A percentile compares a stretch with the other conserved stretches of the same genome.
These are phyloP conservation scores for Ophion slaviceki DNA, from an alignment of 2,888 invertebrate species.

Conservation along the genomic window DNA sequence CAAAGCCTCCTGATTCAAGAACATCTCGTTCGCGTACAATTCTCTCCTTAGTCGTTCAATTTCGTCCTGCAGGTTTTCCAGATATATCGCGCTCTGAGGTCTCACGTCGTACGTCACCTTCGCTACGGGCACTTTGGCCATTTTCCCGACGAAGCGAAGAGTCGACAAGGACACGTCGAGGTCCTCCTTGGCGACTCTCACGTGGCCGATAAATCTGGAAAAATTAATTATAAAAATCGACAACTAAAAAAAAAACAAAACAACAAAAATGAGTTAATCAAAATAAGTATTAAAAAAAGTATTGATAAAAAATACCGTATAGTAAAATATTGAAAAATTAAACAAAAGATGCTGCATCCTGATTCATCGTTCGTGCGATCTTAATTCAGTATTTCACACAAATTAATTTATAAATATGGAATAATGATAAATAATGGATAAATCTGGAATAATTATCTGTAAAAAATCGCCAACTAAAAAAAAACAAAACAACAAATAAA, in stretches of 20 bases:
- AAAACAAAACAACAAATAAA: background rate
- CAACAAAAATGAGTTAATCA: background rate
- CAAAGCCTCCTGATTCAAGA: conserved; percentile 78
- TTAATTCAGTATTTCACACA: background rate
- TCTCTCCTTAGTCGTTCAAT: conserved; percentile 77
- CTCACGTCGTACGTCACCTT: conserved; percentile 67
- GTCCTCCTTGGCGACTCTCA: conserved; percentile 79
- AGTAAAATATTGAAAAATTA: too few species aligned
- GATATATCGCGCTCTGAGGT: conserved; percentile 72
- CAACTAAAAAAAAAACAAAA: background rate
- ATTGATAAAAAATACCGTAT: too few species aligned
- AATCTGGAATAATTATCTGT: conserved; percentile 74
- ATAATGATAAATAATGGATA: conserved; percentile 68
- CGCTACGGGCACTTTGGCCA: conserved; percentile 66
- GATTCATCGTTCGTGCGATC: background rate
- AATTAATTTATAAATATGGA: background rate
- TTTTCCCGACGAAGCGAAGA: conserved; percentile 80
- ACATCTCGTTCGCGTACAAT: conserved; percentile 79
- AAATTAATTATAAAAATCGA: background rate
- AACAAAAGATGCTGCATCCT: background rate
- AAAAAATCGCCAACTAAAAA: background rate
- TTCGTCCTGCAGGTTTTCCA: conserved; percentile 75
- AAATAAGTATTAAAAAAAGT: too few species aligned
- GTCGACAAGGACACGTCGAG: conserved; percentile 81
- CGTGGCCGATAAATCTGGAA: conserved; percentile 82